Conservation (phyloP, 2,888 invertebrate genomes). For the Sphaeridia pumilis region DNA sequence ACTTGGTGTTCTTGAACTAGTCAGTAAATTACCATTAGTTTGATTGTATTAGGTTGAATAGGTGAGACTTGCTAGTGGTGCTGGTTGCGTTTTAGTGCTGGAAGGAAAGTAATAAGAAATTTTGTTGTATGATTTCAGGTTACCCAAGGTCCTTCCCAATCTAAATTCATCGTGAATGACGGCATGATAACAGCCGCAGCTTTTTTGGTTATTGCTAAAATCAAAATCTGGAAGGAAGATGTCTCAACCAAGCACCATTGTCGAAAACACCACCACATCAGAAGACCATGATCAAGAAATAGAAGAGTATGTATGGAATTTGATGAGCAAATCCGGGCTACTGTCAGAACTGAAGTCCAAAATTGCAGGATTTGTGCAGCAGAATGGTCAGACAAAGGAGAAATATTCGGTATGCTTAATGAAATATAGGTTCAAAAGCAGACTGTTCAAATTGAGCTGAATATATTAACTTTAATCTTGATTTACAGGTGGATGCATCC, state of each 20-base stretch:
- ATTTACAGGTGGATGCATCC: conserved; percentile 17
- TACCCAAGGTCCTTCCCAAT: too few relatives aligned
- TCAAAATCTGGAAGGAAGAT: too few relatives aligned
- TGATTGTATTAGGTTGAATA: too few relatives aligned
- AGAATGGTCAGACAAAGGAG: conserved; percentile 21
- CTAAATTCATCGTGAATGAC: too few relatives aligned
- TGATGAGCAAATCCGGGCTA: conserved; percentile 27
- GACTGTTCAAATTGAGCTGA: not conserved
- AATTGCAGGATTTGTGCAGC: conserved; percentile 30
- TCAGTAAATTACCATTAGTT: too few relatives aligned
- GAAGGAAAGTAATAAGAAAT: too few relatives aligned
- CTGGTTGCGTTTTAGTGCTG: too few relatives aligned
- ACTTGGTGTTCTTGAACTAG: too few relatives aligned
- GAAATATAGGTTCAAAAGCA: not conserved
- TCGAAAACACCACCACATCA: conserved; percentile 12
- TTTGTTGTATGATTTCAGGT: too few relatives aligned
- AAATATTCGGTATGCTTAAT: conserved; percentile 14
- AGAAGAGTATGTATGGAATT: conserved; percentile 27
- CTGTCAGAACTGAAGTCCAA: conserved; percentile 26
- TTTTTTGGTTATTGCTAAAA: too few relatives aligned
- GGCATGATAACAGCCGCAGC: too few relatives aligned
- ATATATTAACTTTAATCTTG: not conserved
- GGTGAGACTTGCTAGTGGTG: too few relatives aligned
- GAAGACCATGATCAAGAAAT: conserved; percentile 23
- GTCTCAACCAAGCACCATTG: conserved; percentile 9